These are phyloP conservation scores for Oreonectes daqikongensis DNA, from an alignment of 2,797 vertebrate genomes.

Conservation along the genomic window DNA sequence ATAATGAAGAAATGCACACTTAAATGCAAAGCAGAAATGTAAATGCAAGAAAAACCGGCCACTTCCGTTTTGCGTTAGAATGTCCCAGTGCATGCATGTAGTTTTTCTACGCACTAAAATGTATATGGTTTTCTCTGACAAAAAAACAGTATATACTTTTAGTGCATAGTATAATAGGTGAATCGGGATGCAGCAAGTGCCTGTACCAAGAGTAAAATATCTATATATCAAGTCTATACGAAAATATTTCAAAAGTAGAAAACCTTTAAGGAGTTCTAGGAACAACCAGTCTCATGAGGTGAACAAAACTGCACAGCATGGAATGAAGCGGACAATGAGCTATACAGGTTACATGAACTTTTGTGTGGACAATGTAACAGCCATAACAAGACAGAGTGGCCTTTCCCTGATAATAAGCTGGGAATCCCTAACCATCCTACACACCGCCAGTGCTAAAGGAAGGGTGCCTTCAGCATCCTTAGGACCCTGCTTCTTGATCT, in stretches of 20 bases:
- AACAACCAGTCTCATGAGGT: background rate
- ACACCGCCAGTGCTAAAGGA: background rate
- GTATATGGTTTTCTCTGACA: too few species aligned
- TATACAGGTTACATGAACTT: background rate
- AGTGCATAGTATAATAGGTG: too few species aligned
- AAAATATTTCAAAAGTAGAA: background rate
- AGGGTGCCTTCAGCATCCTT: background rate
- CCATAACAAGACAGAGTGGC: background rate
- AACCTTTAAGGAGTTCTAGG: background rate
- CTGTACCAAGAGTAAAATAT: background rate
- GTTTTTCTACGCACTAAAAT: too few species aligned
- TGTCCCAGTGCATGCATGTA: too few species aligned
- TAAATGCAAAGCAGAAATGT: too few species aligned
- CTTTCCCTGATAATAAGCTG: conserved; percentile 1
- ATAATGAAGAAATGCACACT: too few species aligned
- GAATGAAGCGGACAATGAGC: background rate
- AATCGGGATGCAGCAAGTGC: too few species aligned
- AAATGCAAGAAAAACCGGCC: too few species aligned
- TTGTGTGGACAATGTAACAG: background rate
- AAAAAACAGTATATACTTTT: too few species aligned
- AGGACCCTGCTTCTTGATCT: background rate
- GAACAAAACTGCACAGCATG: background rate
- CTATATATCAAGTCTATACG: background rate
- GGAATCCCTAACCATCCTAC: background rate
- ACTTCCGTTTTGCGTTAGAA: too few species aligned